Conservation (phyloP, 2,888 invertebrate genomes). For the Phalera bucephala region DNA sequence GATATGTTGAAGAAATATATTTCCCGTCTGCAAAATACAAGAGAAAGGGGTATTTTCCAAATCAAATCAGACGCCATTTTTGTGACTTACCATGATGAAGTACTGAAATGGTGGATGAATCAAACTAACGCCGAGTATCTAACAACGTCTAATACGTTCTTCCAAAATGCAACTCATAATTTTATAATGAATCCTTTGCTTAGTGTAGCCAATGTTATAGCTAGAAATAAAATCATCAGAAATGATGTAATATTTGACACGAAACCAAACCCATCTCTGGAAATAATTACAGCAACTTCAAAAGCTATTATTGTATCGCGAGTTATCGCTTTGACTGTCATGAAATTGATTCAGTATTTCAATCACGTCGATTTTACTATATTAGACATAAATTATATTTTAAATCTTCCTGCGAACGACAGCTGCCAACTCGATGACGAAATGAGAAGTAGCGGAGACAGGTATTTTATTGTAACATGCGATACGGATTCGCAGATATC, state of each 20-base stretch:
- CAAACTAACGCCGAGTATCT: background rate
- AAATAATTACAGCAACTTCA: background rate
- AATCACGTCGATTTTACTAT: conserved; percentile 2
- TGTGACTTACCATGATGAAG: background rate
- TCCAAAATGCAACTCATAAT: background rate
- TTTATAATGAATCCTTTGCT: background rate
- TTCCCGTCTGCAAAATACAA: background rate
- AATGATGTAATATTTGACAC: background rate
- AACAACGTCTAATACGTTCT: background rate
- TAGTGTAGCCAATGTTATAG: background rate
- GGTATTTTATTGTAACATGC: conserved; percentile 8
- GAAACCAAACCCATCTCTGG: background rate
- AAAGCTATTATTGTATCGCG: conserved; percentile 7
- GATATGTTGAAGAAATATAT: background rate
- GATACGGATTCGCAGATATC: background rate
- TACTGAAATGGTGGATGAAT: background rate
- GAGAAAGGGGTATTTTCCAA: background rate
- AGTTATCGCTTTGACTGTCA: conserved; percentile 6
- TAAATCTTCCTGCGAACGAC: conserved; percentile 6
- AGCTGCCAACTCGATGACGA: conserved; percentile 3
- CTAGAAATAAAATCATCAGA: background rate
- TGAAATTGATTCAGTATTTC: conserved; percentile 14
- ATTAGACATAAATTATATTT: conserved; percentile 12
- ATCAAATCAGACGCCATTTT: background rate
- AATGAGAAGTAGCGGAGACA: conserved; percentile 1